phyloP scores from a whole-genome alignment of 2,888 invertebrate species.

The Therioaphis trifolii region DNA sequence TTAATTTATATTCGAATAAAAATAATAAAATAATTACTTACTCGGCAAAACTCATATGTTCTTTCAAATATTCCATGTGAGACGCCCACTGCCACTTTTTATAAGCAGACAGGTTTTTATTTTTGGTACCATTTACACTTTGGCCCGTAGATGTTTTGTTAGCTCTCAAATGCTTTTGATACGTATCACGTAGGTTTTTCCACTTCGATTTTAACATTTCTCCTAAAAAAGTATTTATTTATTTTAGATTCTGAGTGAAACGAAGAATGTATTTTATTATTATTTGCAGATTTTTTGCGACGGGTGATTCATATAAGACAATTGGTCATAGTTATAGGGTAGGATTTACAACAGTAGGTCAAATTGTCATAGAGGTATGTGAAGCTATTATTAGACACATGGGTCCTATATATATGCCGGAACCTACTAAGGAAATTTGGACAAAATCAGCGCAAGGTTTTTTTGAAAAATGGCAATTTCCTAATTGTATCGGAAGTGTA shows the following conservation, averaged over 20 bases:
- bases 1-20: not conserved
- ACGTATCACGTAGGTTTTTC: constrained; percentile 9
- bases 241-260: not conserved
- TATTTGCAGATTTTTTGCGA: constrained; percentile 26
- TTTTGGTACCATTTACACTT: not conserved
- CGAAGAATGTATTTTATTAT: not conserved
- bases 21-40: not conserved
- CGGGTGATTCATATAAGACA: constrained; percentile 25
- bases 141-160: constrained; percentile 6
- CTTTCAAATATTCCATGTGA: not conserved
- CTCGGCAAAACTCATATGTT: not conserved
- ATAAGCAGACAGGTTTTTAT: not conserved
- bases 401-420: constrained; percentile 16
- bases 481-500: constrained; percentile 24
- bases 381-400: constrained; percentile 22
- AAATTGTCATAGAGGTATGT: constrained; percentile 24
- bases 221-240: not conserved
- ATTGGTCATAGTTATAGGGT: constrained; percentile 30
- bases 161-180: constrained; percentile 27
- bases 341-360: constrained; percentile 23
- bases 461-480: constrained; percentile 19
- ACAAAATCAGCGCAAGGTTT: not conserved
- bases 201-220: constrained; percentile 23
- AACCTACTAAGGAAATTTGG: constrained; percentile 23
- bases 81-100: constrained; percentile 1